These are phyloP conservation scores for Patiria miniata DNA, from an alignment of 35 echinoderm and acorn worm genomes.

Conservation along the genomic window DNA sequence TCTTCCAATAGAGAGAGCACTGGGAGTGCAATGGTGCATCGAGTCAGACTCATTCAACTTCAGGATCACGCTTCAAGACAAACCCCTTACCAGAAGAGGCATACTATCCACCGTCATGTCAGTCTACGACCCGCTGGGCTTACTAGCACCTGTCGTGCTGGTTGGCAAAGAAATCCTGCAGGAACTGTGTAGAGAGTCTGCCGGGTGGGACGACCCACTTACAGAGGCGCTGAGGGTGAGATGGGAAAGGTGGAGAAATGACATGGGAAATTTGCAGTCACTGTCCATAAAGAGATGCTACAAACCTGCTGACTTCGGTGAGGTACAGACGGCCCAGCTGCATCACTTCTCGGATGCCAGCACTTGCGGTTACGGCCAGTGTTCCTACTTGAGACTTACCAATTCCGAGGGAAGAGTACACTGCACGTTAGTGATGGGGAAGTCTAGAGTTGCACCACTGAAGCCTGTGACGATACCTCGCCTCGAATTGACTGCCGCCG, in stretches of 20 bases:
- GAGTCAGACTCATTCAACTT: slow-evolving; percentile 46
- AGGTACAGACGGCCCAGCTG: not conserved
- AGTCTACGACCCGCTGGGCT: slow-evolving; percentile 57
- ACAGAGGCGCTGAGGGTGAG: slow-evolving; percentile 8
- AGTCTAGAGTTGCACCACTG: slow-evolving; percentile 41
- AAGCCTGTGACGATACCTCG: slow-evolving; percentile 56
- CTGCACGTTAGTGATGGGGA: slow-evolving; percentile 48
- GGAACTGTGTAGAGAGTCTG: slow-evolving; percentile 30
- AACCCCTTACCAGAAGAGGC: slow-evolving; percentile 58
- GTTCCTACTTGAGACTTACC: slow-evolving; percentile 31
- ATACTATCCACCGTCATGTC: slow-evolving; percentile 61
- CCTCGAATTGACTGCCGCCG: slow-evolving; percentile 51
- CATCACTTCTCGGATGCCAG: slow-evolving; percentile 56
- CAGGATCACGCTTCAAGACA: slow-evolving; percentile 25
- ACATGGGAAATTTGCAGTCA: not conserved
- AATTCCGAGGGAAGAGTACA: slow-evolving; percentile 30
- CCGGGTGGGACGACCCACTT: slow-evolving; percentile 48
- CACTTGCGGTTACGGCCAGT: slow-evolving; percentile 35
- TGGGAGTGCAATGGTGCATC: slow-evolving; percentile 57
- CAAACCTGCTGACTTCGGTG: slow-evolving; percentile 39
- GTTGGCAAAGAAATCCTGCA: slow-evolving; percentile 53
- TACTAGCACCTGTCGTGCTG: slow-evolving; percentile 46
- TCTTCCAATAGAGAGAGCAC: slow-evolving; percentile 51
- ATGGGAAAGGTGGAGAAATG: slow-evolving; percentile 37
- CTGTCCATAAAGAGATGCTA: slow-evolving; percentile 49